These are phyloP conservation scores for Botrylloides violaceus DNA, from an alignment of 23 tunicate genomes.

Conservation along the genomic window DNA sequence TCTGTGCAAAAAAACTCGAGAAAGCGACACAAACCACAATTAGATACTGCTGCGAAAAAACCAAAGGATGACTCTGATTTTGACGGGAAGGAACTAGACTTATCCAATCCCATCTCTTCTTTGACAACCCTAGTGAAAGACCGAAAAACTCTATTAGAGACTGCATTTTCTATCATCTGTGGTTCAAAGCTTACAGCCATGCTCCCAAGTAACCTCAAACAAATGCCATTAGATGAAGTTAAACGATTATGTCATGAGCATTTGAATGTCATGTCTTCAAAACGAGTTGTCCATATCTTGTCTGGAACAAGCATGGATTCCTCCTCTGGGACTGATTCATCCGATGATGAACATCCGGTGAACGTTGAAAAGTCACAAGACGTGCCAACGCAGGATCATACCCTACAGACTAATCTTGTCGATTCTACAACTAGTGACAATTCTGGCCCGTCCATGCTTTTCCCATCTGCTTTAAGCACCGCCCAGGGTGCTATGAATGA, in stretches of 20 bases:
- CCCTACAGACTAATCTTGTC: constrained; percentile 56
- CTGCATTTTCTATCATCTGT: constrained; percentile 45
- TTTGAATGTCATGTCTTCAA: constrained; percentile 83
- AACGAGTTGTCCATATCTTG: constrained; percentile 46
- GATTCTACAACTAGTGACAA: constrained; percentile 68
- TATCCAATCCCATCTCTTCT: constrained; percentile 27
- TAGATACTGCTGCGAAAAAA: neutral
- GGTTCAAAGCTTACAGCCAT: constrained; percentile 56
- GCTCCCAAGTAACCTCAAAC: constrained; percentile 67
- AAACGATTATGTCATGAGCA: constrained; percentile 44
- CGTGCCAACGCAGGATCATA: neutral
- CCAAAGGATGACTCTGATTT: constrained; percentile 56
- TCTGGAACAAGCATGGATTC: constrained; percentile 57
- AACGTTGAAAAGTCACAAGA: neutral
- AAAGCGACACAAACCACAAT: neutral
- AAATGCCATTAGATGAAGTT: constrained; percentile 42
- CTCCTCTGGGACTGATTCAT: constrained; percentile 84
- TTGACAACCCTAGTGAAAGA: constrained; percentile 58
- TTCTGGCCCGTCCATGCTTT: constrained; percentile 8
- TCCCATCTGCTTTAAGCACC: constrained; percentile 23
- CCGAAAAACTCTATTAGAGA: constrained; percentile 30
- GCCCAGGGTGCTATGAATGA: neutral
- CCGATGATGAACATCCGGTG: constrained; percentile 29
- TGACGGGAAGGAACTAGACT: constrained; percentile 61
- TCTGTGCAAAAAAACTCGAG: neutral